Conservation (phyloP, 1,140 invertebrate species). For the Drosophila baimaii region DNA sequence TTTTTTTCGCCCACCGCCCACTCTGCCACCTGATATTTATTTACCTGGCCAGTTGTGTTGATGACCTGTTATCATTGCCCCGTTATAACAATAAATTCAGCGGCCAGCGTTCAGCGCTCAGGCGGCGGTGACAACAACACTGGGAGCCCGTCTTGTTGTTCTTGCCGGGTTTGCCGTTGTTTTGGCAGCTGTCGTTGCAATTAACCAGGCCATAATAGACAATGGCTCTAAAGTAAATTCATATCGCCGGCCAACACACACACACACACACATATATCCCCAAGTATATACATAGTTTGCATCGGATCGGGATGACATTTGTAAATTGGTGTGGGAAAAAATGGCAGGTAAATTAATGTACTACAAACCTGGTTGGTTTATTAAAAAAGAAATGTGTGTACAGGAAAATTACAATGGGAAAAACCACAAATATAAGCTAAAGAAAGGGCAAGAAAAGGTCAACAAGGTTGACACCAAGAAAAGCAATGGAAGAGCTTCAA, state of each 20-base stretch:
- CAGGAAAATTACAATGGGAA: conserved; percentile 26
- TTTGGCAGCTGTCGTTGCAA: conserved; percentile 81
- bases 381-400: neutral
- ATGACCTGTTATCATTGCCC: conserved; percentile 81
- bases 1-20: too few species aligned
- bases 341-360: conserved; percentile 20
- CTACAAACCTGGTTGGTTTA: conserved; percentile 1
- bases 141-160: conserved; percentile 56
- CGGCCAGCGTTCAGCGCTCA: conserved; percentile 37
- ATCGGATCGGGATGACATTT: conserved; percentile 24
- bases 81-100: conserved; percentile 81
- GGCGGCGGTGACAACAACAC: conserved; percentile 56
- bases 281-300: conserved; percentile 4
- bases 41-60: conserved; percentile 79
- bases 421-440: conserved; percentile 4
- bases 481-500: neutral
- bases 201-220: conserved; percentile 79
- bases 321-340: conserved; percentile 44
- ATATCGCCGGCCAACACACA: conserved; percentile 30
- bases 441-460: conserved; percentile 1
- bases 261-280: too few species aligned
- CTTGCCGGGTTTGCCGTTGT: conserved; percentile 76
- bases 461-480: conserved; percentile 6
- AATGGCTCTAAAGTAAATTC: conserved; percentile 74
- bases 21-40: conserved; percentile 58